These are phyloP conservation scores for Shargacucullia verbasci DNA, from an alignment of 2,888 invertebrate genomes.

Conservation along the genomic window DNA sequence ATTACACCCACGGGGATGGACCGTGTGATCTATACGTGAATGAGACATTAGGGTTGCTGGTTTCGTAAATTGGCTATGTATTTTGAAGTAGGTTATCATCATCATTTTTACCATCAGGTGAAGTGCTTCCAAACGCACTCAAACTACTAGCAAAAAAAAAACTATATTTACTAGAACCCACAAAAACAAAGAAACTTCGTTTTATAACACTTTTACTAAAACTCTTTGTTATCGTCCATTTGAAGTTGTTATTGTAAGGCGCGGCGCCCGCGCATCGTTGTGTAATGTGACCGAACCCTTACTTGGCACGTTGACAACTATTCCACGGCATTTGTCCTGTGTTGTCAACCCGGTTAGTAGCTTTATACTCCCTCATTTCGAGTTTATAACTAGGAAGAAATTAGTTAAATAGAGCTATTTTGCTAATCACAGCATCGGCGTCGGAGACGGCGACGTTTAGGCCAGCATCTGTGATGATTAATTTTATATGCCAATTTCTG, in stretches of 20 bases:
- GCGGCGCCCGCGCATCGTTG: slow-evolving; percentile 49
- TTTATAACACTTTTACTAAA: too few species aligned
- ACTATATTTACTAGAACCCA: too few species aligned
- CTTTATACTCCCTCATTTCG: slow-evolving; percentile 53
- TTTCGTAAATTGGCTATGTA: slow-evolving; percentile 21
- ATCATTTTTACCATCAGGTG: too few species aligned
- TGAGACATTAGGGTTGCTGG: slow-evolving; percentile 1
- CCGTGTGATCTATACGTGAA: slow-evolving; percentile 4
- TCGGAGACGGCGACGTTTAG: slow-evolving; percentile 6
- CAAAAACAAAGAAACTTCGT: too few species aligned
- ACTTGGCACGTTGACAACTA: slow-evolving; percentile 84
- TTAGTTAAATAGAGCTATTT: slow-evolving; percentile 31
- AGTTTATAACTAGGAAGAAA: slow-evolving; percentile 56
- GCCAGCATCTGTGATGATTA: slow-evolving; percentile 40
- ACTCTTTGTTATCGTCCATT: slow-evolving; percentile 29
- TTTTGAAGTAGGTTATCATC: slow-evolving; percentile 13
- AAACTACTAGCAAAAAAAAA: too few species aligned
- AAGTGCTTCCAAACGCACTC: too few species aligned
- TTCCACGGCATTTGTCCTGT: slow-evolving; percentile 77
- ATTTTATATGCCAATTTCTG: slow-evolving; percentile 51
- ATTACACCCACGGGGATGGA: slow-evolving; percentile 8
- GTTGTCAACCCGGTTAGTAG: slow-evolving; percentile 79
- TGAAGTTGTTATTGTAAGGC: slow-evolving; percentile 22
- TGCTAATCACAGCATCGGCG: slow-evolving; percentile 12
- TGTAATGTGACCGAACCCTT: slow-evolving; percentile 48